Evolutionary conservation across 2,797 vertebrate genomes (phyloP).

Genomic region (Pampus argenteus): DNA sequence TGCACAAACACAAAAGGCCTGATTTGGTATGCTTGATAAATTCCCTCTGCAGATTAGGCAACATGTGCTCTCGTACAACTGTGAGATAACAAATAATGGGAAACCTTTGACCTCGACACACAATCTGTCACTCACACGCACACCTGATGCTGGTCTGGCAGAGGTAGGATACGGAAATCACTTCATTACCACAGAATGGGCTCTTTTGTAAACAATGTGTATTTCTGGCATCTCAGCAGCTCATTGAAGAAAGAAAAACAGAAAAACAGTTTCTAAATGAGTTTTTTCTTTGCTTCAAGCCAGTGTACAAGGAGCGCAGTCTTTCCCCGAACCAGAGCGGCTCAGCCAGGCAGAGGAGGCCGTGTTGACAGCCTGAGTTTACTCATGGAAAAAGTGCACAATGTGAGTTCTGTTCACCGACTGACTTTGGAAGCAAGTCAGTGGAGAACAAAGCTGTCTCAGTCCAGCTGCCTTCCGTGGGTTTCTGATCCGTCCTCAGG

Average conservation of each 20-base stretch:
- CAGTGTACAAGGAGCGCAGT: constrained; percentile 81
- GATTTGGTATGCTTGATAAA: constrained; percentile 80
- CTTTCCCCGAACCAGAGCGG: constrained; percentile 74
- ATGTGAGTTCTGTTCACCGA: constrained; percentile 87
- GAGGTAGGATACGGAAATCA: constrained; percentile 76
- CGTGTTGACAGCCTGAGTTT: constrained; percentile 87
- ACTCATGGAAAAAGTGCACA: constrained; percentile 89
- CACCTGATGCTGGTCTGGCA: constrained; percentile 50
- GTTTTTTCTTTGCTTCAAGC: constrained; percentile 60
- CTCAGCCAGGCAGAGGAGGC: constrained; percentile 85
- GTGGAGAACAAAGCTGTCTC: constrained; percentile 88
- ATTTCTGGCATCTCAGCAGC: constrained; percentile 78
- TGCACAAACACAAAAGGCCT: constrained; percentile 74
- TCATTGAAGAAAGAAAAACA: constrained; percentile 83
- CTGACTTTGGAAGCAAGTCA: constrained; percentile 88
- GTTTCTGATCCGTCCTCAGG: constrained; percentile 82
- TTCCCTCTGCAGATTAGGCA: constrained; percentile 69
- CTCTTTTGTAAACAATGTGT: constrained; percentile 80
- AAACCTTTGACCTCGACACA: constrained; percentile 60
- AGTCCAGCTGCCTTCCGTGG: constrained; percentile 84
- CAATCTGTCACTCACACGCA: constrained; percentile 29
- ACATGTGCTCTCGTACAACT: constrained; percentile 59
- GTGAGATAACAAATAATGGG: constrained; percentile 60
- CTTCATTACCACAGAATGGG: constrained; percentile 76
- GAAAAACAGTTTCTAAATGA: constrained; percentile 78